Percentiles rank a stretch among this genome's conserved stretches.
phyloP scores from a whole-genome alignment of 2,888 invertebrate species.

The Glyphotaelius pellucidus region DNA sequence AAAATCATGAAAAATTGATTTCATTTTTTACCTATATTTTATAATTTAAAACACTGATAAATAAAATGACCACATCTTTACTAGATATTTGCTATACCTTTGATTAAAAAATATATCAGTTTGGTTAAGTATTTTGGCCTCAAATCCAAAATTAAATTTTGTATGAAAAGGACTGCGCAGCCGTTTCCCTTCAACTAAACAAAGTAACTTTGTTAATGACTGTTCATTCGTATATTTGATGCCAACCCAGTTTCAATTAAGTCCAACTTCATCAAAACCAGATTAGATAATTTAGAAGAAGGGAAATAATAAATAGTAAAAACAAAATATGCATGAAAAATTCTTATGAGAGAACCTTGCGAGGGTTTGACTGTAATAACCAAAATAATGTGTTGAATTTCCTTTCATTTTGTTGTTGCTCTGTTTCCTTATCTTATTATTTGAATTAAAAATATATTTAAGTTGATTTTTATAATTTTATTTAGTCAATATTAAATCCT shows the following conservation, averaged over 20 bases:
- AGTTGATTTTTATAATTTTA: no score
- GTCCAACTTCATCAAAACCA: background rate
- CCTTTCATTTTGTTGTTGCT: background rate
- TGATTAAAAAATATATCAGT: no score
- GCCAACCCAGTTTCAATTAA: background rate
- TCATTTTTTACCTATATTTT: no score
- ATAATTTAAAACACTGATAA: no score
- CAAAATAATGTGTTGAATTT: background rate
- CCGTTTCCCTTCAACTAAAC: no score
- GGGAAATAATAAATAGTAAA: background rate
- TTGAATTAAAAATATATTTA: background rate
- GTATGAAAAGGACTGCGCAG: no score
- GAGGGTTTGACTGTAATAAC: background rate
- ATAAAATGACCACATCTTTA: no score
- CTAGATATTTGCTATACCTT: no score
- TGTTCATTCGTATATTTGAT: background rate
- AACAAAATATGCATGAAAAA: no score
- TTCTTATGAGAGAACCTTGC: no score
- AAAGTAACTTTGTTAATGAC: background rate
- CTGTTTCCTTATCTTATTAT: background rate
- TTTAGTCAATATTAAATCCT: background rate
- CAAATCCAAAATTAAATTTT: background rate
- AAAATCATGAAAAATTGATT: no score
- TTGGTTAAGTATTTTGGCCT: no score
- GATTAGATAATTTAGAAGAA: background rate